Conservation (phyloP, 1,140 invertebrate genomes). For the Bombus breviceps region DNA sequence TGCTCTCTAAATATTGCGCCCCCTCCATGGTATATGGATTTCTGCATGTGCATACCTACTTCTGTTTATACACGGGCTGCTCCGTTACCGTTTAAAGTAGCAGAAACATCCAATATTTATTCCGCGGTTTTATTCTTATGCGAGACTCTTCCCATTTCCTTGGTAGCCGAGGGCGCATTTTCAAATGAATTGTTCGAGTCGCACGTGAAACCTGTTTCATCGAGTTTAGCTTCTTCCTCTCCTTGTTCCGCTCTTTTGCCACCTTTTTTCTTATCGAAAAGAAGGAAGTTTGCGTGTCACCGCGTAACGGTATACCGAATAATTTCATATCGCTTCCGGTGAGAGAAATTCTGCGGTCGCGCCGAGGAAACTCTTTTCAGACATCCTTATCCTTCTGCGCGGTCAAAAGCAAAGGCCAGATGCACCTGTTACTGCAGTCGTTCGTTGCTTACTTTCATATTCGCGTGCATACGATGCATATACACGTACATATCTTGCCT, state of each 20-base stretch:
- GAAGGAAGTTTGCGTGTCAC: slow-evolving; percentile 7
- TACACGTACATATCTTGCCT: background rate
- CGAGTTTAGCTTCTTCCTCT: background rate
- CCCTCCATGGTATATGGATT: slow-evolving; percentile 54
- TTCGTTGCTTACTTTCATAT: slow-evolving; percentile 56
- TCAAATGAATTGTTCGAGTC: background rate
- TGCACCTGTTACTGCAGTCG: slow-evolving; percentile 57
- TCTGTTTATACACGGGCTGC: slow-evolving; percentile 30
- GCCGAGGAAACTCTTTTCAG: slow-evolving; percentile 55
- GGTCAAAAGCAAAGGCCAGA: slow-evolving; percentile 41
- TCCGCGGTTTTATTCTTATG: background rate
- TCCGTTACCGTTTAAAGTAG: slow-evolving; percentile 34
- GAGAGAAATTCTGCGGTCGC: slow-evolving; percentile 25
- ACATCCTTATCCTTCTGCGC: slow-evolving; percentile 48
- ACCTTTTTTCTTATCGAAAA: no score
- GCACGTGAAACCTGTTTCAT: background rate
- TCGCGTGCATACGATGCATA: slow-evolving; percentile 27
- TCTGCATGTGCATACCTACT: slow-evolving; percentile 50
- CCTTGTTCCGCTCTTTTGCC: background rate
- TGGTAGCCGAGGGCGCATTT: background rate
- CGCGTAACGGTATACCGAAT: slow-evolving; percentile 29
- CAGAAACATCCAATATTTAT: slow-evolving; percentile 27
- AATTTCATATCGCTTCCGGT: slow-evolving; percentile 28
- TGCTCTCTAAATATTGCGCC: slow-evolving; percentile 76
- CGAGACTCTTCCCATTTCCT: background rate